Conservation (phyloP, 2,888 invertebrate genomes). For the Mythimna pallens region DNA sequence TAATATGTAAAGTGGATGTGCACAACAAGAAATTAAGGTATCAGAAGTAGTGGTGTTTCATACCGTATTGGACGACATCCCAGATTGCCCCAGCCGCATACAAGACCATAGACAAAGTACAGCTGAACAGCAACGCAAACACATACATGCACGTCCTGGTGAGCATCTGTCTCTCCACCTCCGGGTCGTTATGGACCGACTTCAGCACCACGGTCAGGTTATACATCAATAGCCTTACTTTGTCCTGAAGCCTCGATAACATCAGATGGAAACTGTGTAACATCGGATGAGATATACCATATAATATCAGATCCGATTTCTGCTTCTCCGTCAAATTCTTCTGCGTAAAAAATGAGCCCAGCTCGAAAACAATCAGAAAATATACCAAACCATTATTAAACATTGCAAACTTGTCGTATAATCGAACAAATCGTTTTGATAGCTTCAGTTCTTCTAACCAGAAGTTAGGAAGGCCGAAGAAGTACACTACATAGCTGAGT, state of each 20-base stretch:
- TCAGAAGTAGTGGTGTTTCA: background rate
- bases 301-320: constrained; percentile 66
- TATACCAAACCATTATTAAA: constrained; percentile 57
- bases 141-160: constrained; percentile 64
- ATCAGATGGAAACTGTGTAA: constrained; percentile 60
- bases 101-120: constrained; percentile 55
- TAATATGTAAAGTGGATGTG: too few relatives aligned
- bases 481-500: constrained; percentile 56
- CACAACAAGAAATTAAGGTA: background rate
- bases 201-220: constrained; percentile 69
- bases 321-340: constrained; percentile 68
- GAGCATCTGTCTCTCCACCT: constrained; percentile 75
- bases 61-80: constrained; percentile 60
- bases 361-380: constrained; percentile 66
- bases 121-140: constrained; percentile 55
- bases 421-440: constrained; percentile 51
- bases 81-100: constrained; percentile 65
- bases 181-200: constrained; percentile 68
- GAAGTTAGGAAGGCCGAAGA: constrained; percentile 68
- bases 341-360: constrained; percentile 69
- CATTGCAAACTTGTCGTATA: constrained; percentile 53
- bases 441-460: constrained; percentile 69
- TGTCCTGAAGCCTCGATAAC: constrained; percentile 56
- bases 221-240: constrained; percentile 64
- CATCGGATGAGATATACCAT: constrained; percentile 69